A percentile compares a stretch with the other conserved stretches of the same genome.
These are phyloP conservation scores for Styela clava DNA, from an alignment of 23 tunicate species.

Conservation along the genomic window DNA sequence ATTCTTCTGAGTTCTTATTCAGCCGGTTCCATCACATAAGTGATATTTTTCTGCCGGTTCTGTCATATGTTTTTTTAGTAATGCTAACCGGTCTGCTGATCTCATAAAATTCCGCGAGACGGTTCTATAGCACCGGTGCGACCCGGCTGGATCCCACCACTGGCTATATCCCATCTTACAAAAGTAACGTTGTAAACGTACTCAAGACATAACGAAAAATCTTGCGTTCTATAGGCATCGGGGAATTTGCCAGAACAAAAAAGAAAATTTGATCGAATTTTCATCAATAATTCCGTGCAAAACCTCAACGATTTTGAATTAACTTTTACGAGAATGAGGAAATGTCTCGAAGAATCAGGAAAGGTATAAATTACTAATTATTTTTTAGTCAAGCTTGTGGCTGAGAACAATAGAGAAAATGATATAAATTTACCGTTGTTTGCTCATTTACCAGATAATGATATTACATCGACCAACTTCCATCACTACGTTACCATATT, in stretches of 20 bases:
- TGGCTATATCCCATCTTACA: too few relatives aligned
- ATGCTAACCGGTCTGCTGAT: too few relatives aligned
- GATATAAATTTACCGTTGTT: too few relatives aligned
- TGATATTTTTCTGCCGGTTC: too few relatives aligned
- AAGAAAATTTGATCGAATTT: conserved; percentile 62
- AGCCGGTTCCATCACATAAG: too few relatives aligned
- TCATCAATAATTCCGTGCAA: conserved; percentile 53
- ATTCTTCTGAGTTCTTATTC: too few relatives aligned
- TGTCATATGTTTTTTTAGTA: too few relatives aligned
- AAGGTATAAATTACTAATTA: conserved; percentile 37
- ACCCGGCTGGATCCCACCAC: too few relatives aligned
- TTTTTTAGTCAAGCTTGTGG: neutral
- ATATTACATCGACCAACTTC: conserved; percentile 71
- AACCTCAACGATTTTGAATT: conserved; percentile 52
- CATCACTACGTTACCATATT: conserved; percentile 73
- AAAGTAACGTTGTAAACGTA: too few relatives aligned
- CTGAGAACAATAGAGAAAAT: neutral
- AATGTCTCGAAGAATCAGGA: conserved; percentile 51
- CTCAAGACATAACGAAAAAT: too few relatives aligned
- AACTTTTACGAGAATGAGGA: conserved; percentile 39
- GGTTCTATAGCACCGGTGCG: too few relatives aligned
- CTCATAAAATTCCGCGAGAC: too few relatives aligned
- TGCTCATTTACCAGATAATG: conserved; percentile 35
- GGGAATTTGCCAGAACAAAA: neutral
- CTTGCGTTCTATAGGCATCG: neutral